A percentile compares a stretch with the other conserved stretches of the same genome.
Conservation (phyloP, 2,888 invertebrate genomes). For the Neuroscelio doddi region DNA sequence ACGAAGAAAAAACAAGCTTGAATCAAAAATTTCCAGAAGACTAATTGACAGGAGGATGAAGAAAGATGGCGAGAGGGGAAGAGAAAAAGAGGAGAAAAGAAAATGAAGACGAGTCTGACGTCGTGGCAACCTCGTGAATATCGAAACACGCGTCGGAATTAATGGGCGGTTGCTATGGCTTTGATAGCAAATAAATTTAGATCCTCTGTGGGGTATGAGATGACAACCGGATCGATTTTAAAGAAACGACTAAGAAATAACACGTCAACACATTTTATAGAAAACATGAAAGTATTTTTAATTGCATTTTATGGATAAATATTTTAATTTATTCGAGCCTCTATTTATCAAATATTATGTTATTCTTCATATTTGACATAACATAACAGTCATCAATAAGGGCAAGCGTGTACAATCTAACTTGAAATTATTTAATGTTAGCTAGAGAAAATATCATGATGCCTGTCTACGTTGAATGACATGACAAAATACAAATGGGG, state of each 20-base stretch:
- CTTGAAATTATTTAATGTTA: slow-evolving; percentile 5
- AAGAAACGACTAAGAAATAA: too few species aligned
- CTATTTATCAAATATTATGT: too few species aligned
- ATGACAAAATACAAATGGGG: slow-evolving; percentile 1
- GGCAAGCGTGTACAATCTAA: slow-evolving; percentile 3
- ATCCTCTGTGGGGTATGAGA: neutral
- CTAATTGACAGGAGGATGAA: too few species aligned
- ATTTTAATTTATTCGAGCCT: slow-evolving; percentile 4
- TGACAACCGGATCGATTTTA: slow-evolving; percentile 7
- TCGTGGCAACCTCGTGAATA: slow-evolving; percentile 54
- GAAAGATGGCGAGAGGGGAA: too few species aligned
- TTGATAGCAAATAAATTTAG: slow-evolving; percentile 2
- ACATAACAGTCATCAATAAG: slow-evolving; percentile 7
- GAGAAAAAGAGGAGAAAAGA: slow-evolving; percentile 29
- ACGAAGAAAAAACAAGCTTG: too few species aligned
- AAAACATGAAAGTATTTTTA: neutral
- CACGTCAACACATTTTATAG: slow-evolving; percentile 5
- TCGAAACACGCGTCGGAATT: slow-evolving; percentile 55
- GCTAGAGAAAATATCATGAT: slow-evolving; percentile 5
- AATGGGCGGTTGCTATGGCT: slow-evolving; percentile 52
- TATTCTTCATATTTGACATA: slow-evolving; percentile 2
- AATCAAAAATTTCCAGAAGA: too few species aligned
- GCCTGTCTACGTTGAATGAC: slow-evolving; percentile 1
- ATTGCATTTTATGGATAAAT: neutral
- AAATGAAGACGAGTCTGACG: too few species aligned